Base-by-base conservation (phyloP, 2,888 invertebrate genomes). In the Sicus ferrugineus region DNA sequence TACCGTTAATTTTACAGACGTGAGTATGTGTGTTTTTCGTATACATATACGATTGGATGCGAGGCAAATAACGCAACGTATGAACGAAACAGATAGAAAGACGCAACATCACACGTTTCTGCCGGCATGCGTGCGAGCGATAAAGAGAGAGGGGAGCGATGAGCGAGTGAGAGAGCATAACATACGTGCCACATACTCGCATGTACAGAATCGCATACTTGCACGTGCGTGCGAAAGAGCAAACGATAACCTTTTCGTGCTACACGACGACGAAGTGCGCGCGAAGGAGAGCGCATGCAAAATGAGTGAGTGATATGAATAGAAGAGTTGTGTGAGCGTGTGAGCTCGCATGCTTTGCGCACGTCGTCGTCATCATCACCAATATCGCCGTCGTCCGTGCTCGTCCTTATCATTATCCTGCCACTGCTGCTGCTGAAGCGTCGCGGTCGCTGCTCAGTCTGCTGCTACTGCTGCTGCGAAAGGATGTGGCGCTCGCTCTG, bases 81-180 rank as follows among this genome's bases (percentile, higher is more conserved):
- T 76, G 76, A 76, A 70, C 72, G 79, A 77, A 78, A 79, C 77
- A 80, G 81, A 80, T 80, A 80, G 81, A 80, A 80, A 78, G 78
- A 77, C 75, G 75, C 77, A 76, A 75, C 73, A 73, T 52, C 61
- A 70, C 34, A 70, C 69, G 59, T 21, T 72, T 23, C 28, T 28
- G 28, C 23, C 54, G 26, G 19, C 16, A 28, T 26, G 31, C 30
- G 31, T 9, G 68, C 63, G 71, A 70, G 68, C 59, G 70, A 59
- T 4, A 38, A 6, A 23, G 65, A 61, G 31, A 62, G 52, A 42
- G 48, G 19, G 42, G 5, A 5, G 42, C 42, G 21, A 16, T 11
- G 42, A 61, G 61, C 1, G 42, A 38, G 16, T 9, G 38, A 9
- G 34, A 16, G 38, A 1, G 9, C 19, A 9, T 23, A 19, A 54